Percentiles rank a stretch among this genome's conserved stretches.
Conservation (phyloP, 2,888 invertebrate genomes). For the Cosmia trapezina region DNA sequence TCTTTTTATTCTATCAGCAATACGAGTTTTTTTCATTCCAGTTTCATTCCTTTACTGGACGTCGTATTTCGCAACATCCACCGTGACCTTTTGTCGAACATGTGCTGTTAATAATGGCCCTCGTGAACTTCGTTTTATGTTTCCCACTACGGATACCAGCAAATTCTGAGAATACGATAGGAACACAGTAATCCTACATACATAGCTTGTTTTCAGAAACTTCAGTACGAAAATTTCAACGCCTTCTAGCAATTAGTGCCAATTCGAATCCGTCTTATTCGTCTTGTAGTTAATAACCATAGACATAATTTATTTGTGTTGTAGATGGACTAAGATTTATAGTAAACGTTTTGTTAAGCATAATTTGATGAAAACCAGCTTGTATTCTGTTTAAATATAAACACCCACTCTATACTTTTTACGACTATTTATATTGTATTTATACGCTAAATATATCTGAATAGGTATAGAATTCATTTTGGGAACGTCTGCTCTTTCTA, state of each 20-base stretch:
- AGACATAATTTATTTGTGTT: slow-evolving; percentile 74
- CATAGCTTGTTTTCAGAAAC: slow-evolving; percentile 38
- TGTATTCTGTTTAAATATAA: slow-evolving; percentile 45
- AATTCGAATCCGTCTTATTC: slow-evolving; percentile 46
- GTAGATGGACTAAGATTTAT: slow-evolving; percentile 75
- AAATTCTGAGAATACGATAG: slow-evolving; percentile 33
- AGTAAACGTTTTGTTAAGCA: slow-evolving; percentile 63
- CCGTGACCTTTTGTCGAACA: slow-evolving; percentile 26
- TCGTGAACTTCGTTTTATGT: slow-evolving; percentile 42
- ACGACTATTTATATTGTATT: slow-evolving; percentile 32
- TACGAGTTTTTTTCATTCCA: not conserved
- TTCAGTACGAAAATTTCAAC: slow-evolving; percentile 28
- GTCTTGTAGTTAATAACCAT: slow-evolving; percentile 45
- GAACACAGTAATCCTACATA: slow-evolving; percentile 21
- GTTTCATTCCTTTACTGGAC: not conserved
- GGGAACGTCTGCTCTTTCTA: not conserved
- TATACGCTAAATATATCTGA: slow-evolving; percentile 28
- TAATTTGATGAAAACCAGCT: slow-evolving; percentile 57
- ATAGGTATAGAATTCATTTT: slow-evolving; percentile 12
- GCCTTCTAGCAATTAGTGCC: slow-evolving; percentile 31
- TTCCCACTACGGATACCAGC: slow-evolving; percentile 18
- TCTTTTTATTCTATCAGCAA: not conserved
- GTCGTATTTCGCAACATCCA: slow-evolving; percentile 3
- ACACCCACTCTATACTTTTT: slow-evolving; percentile 17
- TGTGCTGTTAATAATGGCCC: slow-evolving; percentile 17